These are phyloP conservation scores for Clinocottus analis DNA, from an alignment of 2,113 vertebrate species.

Conservation along the genomic window DNA sequence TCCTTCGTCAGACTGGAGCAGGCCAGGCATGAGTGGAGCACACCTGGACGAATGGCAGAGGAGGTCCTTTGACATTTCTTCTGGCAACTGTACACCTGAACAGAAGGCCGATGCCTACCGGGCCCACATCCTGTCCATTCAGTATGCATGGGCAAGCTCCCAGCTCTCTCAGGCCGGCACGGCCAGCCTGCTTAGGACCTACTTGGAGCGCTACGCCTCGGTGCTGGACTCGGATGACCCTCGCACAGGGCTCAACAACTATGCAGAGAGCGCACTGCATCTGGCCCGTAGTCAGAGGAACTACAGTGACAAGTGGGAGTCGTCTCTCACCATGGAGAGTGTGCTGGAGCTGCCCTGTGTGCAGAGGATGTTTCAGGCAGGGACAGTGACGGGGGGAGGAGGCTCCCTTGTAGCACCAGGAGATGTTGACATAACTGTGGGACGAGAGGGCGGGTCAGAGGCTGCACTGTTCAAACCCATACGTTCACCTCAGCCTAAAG, in stretches of 20 bases:
- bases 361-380: conserved; percentile 84
- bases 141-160: conserved; percentile 92
- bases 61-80: conserved; percentile 90
- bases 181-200: conserved; percentile 88
- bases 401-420: conserved; percentile 73
- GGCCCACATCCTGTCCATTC: conserved; percentile 90
- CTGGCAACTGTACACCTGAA: conserved; percentile 85
- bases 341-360: conserved; percentile 87
- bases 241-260: conserved; percentile 92
- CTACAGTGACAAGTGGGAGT: conserved; percentile 92
- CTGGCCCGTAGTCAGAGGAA: conserved; percentile 89
- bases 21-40: conserved; percentile 80
- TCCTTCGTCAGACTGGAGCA: conserved; percentile 77
- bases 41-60: conserved; percentile 95
- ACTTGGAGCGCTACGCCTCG: conserved; percentile 88
- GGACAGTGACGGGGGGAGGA: conserved; percentile 50
- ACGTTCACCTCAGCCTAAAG: conserved; percentile 34
- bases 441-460: conserved; percentile 74
- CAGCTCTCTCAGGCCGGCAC: conserved; percentile 89
- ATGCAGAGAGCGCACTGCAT: conserved; percentile 88
- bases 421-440: conserved; percentile 76
- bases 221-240: conserved; percentile 92
- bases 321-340: conserved; percentile 86
- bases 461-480: conserved; percentile 41
- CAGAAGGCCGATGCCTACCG: conserved; percentile 93